These are phyloP conservation scores for Scaptomyza pallida DNA, from an alignment of 1,140 invertebrate species.

Conservation along the genomic window DNA sequence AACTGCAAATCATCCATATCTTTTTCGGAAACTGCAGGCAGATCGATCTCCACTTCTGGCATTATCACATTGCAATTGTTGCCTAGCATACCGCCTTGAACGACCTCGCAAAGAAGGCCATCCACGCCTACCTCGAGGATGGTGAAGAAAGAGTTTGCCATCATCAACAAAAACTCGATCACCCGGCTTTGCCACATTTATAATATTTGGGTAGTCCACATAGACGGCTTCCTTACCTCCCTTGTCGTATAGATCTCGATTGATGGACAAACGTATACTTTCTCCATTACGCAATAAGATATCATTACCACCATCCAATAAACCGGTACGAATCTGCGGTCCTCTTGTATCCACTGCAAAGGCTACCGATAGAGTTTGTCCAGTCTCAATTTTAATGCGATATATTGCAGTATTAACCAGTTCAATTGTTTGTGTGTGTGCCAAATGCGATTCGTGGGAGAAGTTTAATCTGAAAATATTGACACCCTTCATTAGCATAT, in stretches of 20 bases:
- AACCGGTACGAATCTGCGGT: slow-evolving; percentile 97
- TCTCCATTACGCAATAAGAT: slow-evolving; percentile 93
- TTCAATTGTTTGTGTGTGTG: slow-evolving; percentile 94
- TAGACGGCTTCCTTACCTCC: slow-evolving; percentile 91
- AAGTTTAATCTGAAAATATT: slow-evolving; percentile 98
- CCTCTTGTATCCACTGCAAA: slow-evolving; percentile 98
- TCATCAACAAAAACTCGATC: slow-evolving; percentile 97
- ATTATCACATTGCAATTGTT: slow-evolving; percentile 98
- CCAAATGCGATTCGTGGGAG: slow-evolving; percentile 98
- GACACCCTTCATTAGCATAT: slow-evolving; percentile 99
- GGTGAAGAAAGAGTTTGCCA: slow-evolving; percentile 96
- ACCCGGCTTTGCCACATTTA: slow-evolving; percentile 94
- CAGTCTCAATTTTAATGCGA: slow-evolving; percentile 89
- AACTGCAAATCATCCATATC: slow-evolving; percentile 97
- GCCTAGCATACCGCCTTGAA: slow-evolving; percentile 97
- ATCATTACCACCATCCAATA: slow-evolving; percentile 89
- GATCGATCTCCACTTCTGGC: slow-evolving; percentile 96
- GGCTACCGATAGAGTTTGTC: slow-evolving; percentile 84
- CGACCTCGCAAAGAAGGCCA: slow-evolving; percentile 90
- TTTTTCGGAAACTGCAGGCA: slow-evolving; percentile 99
- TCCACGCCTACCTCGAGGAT: slow-evolving; percentile 88
- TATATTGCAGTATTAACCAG: slow-evolving; percentile 93
- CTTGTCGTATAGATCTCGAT: slow-evolving; percentile 91
- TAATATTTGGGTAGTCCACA: slow-evolving; percentile 96
- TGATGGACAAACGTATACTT: slow-evolving; percentile 93